Evolutionary conservation across 2,888 invertebrate species (phyloP).

Genomic region (Drosophila kambysellisi): DNA sequence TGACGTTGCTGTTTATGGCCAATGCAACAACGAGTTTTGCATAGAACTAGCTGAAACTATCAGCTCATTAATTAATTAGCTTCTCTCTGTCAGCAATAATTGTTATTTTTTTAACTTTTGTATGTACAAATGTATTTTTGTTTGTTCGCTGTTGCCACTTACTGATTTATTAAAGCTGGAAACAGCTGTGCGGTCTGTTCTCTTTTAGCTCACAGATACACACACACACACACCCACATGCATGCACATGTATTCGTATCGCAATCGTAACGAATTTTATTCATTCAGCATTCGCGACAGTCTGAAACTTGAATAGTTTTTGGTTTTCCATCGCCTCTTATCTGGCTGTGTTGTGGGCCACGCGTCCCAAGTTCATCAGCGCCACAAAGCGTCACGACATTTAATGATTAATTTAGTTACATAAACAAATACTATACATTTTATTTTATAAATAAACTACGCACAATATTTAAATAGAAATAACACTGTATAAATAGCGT

Average conservation of each 20-base stretch:
- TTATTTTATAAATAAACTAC: slow-evolving; percentile 48
- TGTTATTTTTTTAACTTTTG: neutral
- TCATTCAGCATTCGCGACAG: slow-evolving; percentile 35
- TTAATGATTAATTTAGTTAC: slow-evolving; percentile 4
- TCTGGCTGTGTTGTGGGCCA: neutral
- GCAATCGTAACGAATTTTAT: slow-evolving; percentile 18
- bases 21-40: slow-evolving; percentile 43
- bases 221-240: no score
- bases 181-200: slow-evolving; percentile 14
- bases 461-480: slow-evolving; percentile 1
- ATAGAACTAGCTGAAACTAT: slow-evolving; percentile 20
- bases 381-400: slow-evolving; percentile 37
- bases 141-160: neutral
- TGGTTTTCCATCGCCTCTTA: slow-evolving; percentile 18
- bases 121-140: neutral
- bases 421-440: slow-evolving; percentile 7
- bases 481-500: neutral
- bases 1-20: slow-evolving; percentile 32
- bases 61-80: neutral
- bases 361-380: slow-evolving; percentile 55
- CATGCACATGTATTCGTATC: slow-evolving; percentile 6
- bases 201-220: neutral
- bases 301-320: slow-evolving; percentile 16
- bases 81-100: neutral
- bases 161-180: slow-evolving; percentile 5